Evolutionary conservation across 2,113 vertebrate genomes (phyloP).

Genomic region (Camelus bactrianus): DNA sequence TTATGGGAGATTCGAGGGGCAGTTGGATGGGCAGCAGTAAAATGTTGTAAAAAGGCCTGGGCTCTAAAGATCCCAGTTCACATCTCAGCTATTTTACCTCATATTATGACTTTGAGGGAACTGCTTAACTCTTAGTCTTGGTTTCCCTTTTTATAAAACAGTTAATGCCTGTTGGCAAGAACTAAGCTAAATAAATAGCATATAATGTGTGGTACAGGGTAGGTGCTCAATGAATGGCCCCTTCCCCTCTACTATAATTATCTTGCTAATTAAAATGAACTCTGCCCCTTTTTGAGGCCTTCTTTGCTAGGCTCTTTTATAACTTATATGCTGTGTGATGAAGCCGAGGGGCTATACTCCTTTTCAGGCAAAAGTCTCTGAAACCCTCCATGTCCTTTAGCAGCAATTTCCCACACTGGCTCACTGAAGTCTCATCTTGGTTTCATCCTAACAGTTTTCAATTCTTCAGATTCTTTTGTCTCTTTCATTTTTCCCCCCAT

Average conservation of each 20-base stretch:
- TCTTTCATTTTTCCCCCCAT: conserved; percentile 21
- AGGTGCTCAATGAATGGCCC: background rate
- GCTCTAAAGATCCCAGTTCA: background rate
- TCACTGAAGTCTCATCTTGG: conserved; percentile 66
- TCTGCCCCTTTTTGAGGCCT: background rate
- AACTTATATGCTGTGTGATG: accelerated
- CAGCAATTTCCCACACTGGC: conserved; percentile 76
- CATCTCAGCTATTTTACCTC: background rate
- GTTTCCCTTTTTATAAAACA: background rate
- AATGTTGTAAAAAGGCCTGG: background rate
- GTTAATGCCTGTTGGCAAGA: background rate
- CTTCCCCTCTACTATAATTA: accelerated
- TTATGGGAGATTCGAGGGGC: accelerated
- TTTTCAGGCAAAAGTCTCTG: background rate
- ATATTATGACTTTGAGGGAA: background rate
- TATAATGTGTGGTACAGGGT: background rate
- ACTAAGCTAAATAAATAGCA: background rate
- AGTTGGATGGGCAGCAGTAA: background rate
- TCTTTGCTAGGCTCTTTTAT: background rate
- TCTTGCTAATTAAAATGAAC: background rate
- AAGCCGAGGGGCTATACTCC: background rate
- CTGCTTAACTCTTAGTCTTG: background rate
- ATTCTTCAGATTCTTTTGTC: conserved; percentile 75
- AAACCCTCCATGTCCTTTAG: conserved; percentile 41
- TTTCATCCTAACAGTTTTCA: conserved; percentile 58